phyloP scores from a whole-genome alignment of 1,140 invertebrate genomes.

The Drosophila virilis region DNA sequence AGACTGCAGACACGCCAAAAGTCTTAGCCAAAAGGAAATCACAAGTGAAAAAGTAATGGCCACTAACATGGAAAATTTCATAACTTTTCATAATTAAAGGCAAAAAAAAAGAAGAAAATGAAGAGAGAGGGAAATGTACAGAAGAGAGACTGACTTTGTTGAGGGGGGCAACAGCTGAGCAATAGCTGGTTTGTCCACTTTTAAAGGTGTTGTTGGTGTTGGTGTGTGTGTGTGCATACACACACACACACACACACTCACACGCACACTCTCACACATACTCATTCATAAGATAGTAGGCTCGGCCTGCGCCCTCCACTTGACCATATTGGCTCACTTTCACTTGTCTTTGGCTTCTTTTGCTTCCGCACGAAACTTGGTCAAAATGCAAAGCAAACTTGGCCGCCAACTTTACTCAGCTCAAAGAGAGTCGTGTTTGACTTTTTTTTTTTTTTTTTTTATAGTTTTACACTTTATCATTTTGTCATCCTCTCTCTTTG shows the following conservation, averaged over 20 bases:
- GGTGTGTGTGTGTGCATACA: too few relatives aligned
- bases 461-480: slow-evolving; percentile 45
- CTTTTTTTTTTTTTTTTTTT: slow-evolving; percentile 5
- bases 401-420: slow-evolving; percentile 61
- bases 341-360: slow-evolving; percentile 67
- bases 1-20: slow-evolving; percentile 37
- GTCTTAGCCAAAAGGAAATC: slow-evolving; percentile 48
- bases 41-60: slow-evolving; percentile 53
- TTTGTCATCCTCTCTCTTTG: slow-evolving; percentile 41
- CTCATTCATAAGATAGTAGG: slow-evolving; percentile 15
- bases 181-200: slow-evolving; percentile 51
- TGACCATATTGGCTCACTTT: slow-evolving; percentile 67
- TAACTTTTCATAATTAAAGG: slow-evolving; percentile 64
- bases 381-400: slow-evolving; percentile 80
- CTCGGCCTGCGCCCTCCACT: slow-evolving; percentile 61
- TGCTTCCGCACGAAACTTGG: slow-evolving; percentile 77
- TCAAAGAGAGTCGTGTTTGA: slow-evolving; percentile 15
- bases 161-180: slow-evolving; percentile 35
- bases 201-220: slow-evolving; percentile 5
- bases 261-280: not conserved
- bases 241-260: slow-evolving; percentile 7
- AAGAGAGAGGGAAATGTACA: slow-evolving; percentile 26
- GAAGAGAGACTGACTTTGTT: slow-evolving; percentile 8
- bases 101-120: not conserved
- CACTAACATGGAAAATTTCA: slow-evolving; percentile 57